Percentiles rank a stretch among this genome's conserved stretches.
Conservation (phyloP, 2,113 vertebrate species). For the Mirounga angustirostris region DNA sequence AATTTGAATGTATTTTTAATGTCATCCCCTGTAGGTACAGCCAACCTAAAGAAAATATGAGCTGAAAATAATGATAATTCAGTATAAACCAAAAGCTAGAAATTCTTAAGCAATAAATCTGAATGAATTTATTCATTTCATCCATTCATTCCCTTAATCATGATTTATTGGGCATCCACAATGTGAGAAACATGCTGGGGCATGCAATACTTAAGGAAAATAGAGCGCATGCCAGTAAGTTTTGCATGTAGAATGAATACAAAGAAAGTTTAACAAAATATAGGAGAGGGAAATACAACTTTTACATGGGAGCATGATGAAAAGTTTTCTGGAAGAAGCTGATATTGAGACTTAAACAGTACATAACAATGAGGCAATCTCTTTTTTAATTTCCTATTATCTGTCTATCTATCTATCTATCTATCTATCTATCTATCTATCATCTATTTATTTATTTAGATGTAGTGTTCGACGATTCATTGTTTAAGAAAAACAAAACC, state of each 20-base stretch:
- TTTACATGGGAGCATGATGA: too few relatives aligned
- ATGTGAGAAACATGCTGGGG: neutral
- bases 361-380: neutral
- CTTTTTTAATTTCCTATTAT: too few relatives aligned
- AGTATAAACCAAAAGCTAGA: neutral
- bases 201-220: neutral
- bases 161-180: neutral
- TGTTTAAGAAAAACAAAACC: neutral
- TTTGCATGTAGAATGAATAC: neutral
- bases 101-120: conserved; percentile 50
- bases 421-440: too few relatives aligned
- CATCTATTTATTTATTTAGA: too few relatives aligned
- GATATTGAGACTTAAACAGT: neutral
- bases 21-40: conserved; percentile 2
- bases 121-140: neutral
- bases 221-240: neutral
- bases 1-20: conserved; percentile 45
- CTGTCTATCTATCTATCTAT: too few relatives aligned
- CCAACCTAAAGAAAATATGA: conserved; percentile 10
- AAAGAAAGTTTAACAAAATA: neutral
- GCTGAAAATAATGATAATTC: neutral
- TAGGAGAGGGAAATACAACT: neutral
- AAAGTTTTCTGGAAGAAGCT: neutral
- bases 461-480: too few relatives aligned
- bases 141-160: neutral